Evolutionary conservation across 2,797 vertebrate genomes (phyloP), one percentile per base, ranked within the genome.

Genomic region (Naso thynnoides): DNA sequence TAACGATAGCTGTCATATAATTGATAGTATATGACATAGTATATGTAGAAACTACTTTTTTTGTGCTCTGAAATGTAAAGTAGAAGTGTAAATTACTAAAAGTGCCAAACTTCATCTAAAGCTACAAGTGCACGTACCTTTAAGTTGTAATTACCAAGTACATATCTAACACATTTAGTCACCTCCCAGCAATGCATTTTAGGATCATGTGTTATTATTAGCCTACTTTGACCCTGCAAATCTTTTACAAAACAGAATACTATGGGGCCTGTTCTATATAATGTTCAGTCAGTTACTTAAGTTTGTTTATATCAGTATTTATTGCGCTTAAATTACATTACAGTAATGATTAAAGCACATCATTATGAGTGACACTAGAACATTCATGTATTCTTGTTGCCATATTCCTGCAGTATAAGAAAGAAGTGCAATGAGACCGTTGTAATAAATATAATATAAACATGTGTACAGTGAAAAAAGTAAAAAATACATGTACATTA

Each of bases 271-370:
- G n/a, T n/a, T 52, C 0, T 26, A 23, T 2, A 42, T 16, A 48
- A 0, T 48, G n/a, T 1, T 36, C 27, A 73, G 38, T 49, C 62
- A 75, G 41, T 63, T 56, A 74, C 33, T 53, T 54, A 14, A 27
- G 19, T 81, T 26, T 56, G 41, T 73, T 78, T 50, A 84, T 80
- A 29, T 72, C 70, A 84, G 78, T 91, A 84, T 94, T 94, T 95
- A 94, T 94, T 95, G 87, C 60, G 74, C 79, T 78, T 90, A 83
- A 76, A 83, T 91, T 86, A 92, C 88, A 91, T 90, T 90, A 91
- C 88, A 92, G 71, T 86, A 89, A 87, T 74, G 71, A 88, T 83
- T 76, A 74, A 84, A 89, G 72, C 79, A 89, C 87, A 86, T 86
- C 70, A 82, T 87, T 81, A 83, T 86, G 59, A 75, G 78, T 88